These are phyloP conservation scores for Denticeps clupeoides DNA, from an alignment of 2,797 vertebrate genomes.

Conservation along the genomic window DNA sequence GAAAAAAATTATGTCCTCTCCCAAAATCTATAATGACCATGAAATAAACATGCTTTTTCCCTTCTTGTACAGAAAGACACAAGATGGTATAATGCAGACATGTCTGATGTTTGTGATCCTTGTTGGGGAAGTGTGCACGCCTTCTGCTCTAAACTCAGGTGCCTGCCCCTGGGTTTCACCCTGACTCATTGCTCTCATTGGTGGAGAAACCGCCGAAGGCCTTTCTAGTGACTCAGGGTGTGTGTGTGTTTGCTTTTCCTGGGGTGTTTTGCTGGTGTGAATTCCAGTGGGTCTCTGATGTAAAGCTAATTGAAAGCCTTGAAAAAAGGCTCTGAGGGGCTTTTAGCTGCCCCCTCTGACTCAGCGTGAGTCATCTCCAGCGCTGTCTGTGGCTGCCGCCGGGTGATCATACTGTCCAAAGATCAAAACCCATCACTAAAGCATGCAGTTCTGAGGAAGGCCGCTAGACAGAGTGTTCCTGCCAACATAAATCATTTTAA, in stretches of 20 bases:
- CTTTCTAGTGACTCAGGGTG: neutral
- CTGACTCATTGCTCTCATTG: constrained; percentile 20
- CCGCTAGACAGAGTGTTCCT: no score
- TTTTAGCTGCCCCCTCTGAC: constrained; percentile 12
- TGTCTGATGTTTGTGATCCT: no score
- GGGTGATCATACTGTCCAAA: neutral
- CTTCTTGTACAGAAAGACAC: no score
- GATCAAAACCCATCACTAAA: neutral
- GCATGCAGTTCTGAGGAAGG: no score
- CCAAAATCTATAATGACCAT: no score
- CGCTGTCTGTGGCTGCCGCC: neutral
- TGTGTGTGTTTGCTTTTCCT: neutral
- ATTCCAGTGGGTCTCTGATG: neutral
- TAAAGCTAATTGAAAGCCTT: constrained; percentile 24
- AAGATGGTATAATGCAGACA: no score
- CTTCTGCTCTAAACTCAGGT: no score
- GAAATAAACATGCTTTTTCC: no score
- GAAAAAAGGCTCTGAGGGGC: constrained; percentile 1
- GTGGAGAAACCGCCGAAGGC: constrained; percentile 17
- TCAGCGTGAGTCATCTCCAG: constrained; percentile 25
- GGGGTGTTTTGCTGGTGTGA: constrained; percentile 3
- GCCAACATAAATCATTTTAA: no score
- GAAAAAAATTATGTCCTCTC: no score
- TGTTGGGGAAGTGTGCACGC: no score
- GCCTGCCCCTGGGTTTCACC: no score